Evolutionary conservation across 2,113 vertebrate genomes (phyloP), one percentile per base, ranked within the genome.

Genomic region (Bubo scandiacus): DNA sequence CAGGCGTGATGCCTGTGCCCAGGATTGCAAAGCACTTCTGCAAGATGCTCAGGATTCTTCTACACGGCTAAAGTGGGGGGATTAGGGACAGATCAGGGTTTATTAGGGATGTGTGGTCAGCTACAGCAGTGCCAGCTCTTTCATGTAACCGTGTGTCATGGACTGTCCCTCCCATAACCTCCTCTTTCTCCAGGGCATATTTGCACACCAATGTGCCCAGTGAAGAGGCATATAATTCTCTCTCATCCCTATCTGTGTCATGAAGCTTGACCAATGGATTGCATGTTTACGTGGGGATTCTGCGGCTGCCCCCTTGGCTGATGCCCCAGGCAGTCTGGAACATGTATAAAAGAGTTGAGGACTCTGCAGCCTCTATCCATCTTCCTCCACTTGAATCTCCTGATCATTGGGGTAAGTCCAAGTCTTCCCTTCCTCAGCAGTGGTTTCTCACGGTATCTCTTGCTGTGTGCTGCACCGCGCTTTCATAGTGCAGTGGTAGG

Each of bases 161-260:
- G 1, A 3, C 8, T 14, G n/a, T 54, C 55, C 55, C 38, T 88
- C 13, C 51, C 32, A 59, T 38, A 4, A 38, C 8, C 27, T 12
- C 12, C 5, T 9, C 21, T 5, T 2, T 47, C 62, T 42, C 15
- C 42, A 54, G 59, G 43, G 12, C 32, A 26, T 1, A 1, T 58
- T 8, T 26, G 12, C 16, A 20, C 0, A 6, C 15, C 14, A 25
- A 2, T 29, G 6, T 14, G 12, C 29, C 11, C 15, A 21, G 1
- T 26, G 15, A 55, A 3, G 15, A 74, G 0, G 17, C 9, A 20
- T 40, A 7, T 21, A 34, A 70, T 70, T 70, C 13, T 17, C 7
- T 6, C 1, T 0, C 12, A 30, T 58, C 59, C 15, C 16, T 12
- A n/a, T 12, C 6, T 25, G 49, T 57, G 6, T 32, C 52, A 58